phyloP scores from a whole-genome alignment of 2,797 vertebrate species.

The Falco columbarius region DNA sequence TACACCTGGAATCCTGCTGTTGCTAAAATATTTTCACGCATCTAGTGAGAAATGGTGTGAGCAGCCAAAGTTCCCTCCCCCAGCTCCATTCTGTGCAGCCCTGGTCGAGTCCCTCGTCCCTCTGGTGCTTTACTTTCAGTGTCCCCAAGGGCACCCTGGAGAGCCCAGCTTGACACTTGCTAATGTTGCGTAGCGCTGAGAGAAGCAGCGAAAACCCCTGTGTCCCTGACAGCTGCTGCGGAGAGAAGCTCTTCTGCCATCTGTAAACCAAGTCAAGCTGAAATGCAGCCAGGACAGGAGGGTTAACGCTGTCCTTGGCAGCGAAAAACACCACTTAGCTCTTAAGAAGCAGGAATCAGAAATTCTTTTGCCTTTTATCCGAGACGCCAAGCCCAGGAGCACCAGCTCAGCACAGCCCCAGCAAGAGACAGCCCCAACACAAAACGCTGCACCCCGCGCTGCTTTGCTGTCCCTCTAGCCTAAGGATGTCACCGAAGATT shows the following conservation, averaged over 20 bases:
- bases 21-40: neutral
- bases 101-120: fast-evolving
- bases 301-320: neutral
- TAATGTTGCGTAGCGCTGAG: neutral
- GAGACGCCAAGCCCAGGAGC: neutral
- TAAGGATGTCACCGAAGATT: fast-evolving
- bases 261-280: neutral
- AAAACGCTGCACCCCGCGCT: fast-evolving
- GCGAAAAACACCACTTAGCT: neutral
- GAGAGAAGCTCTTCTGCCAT: neutral
- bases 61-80: neutral
- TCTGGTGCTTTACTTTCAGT: too few relatives aligned
- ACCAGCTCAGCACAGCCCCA: neutral
- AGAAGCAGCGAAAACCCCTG: fast-evolving
- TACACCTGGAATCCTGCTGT: neutral
- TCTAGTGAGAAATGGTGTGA: neutral
- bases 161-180: neutral
- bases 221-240: neutral
- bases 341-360: neutral
- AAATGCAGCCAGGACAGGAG: neutral
- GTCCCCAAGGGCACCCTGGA: neutral
- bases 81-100: neutral
- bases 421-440: neutral
- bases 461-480: neutral
- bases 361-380: neutral